Base-by-base conservation (phyloP, 2,797 vertebrate genomes). In the Telmatherina bonti region DNA sequence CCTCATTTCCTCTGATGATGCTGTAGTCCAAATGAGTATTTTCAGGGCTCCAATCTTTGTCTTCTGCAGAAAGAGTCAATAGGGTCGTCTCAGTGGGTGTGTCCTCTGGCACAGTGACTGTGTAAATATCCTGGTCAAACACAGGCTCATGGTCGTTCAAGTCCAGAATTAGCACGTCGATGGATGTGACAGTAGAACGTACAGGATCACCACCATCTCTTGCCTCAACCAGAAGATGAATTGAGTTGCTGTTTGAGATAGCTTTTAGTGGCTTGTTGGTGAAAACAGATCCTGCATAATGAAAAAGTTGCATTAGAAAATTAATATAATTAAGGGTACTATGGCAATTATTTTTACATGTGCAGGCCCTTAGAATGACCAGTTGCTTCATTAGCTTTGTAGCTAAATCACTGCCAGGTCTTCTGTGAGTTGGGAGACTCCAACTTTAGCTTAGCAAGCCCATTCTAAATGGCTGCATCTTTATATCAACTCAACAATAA, bases 221-320 rank as follows among this genome's bases (percentile, higher is more conserved):
- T 22, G 97, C 97, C 88, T 98, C 96, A 45, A 98, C 91, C 30
- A 96, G 88, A 33, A 99, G 89, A 49, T 75, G 93, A 82, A 96
- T 33, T 35, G 80, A 29, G 63, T 94, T 92, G 81, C 64, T 86
- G 54, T 90, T 92, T 62, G 92, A 85, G 72, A 93, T 75, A 53
- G 85, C 77, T 47, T 83, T 91, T 56, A 95, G 20, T 29, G 94
- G 88, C 52, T 87, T 92, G 5, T 62, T 92, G 58, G 94, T 92
- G 66, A 95, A 97, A 87, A 99, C 60, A 2, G 96, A 95, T 52
- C 97, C 98, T 99, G 82, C 22, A 94, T 94, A 78, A 69, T 33
- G 69, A 79, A 54, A 61, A 58, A 12, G 9, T 6, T 18, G 30
- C 3, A 36, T 56, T 18, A 64, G 20, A 16, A 33, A 33, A 60